phyloP scores from a whole-genome alignment of 37 sponge, comb jelly and placozoan genomes.

The Diacarnus erythraeanus region DNA sequence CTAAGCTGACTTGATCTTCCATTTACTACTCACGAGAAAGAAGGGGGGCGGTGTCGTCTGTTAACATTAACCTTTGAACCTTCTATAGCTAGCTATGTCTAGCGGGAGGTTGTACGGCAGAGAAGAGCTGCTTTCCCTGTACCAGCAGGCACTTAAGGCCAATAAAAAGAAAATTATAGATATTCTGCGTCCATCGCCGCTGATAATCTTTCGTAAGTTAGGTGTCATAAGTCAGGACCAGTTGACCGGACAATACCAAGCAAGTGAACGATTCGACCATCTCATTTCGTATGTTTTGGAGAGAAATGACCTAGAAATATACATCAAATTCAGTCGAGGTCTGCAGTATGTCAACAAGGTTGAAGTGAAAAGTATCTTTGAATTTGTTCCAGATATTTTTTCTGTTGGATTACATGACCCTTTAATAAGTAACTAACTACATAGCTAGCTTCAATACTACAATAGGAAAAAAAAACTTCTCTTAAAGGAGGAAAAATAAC shows the following conservation, averaged over 20 bases:
- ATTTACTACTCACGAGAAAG: background rate
- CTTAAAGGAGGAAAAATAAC: no score
- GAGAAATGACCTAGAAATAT: background rate
- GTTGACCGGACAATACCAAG: background rate
- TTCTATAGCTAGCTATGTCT: background rate
- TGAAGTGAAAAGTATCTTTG: background rate
- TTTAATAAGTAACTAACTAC: background rate
- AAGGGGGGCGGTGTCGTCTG: background rate
- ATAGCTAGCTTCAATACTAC: no score
- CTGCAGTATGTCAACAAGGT: background rate
- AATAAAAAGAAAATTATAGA: no score
- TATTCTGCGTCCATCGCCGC: background rate
- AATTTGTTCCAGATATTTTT: background rate
- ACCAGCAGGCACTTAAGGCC: background rate
- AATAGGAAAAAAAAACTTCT: no score
- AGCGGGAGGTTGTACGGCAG: background rate
- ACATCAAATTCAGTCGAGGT: background rate
- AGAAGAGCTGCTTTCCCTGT: background rate
- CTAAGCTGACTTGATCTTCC: background rate
- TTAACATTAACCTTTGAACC: background rate
- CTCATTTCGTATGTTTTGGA: background rate
- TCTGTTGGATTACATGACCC: background rate
- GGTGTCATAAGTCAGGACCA: background rate
- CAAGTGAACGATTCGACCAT: background rate
- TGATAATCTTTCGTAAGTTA: background rate